Conservation (phyloP, 1,140 invertebrate species). For the Pteromalus puparum region DNA sequence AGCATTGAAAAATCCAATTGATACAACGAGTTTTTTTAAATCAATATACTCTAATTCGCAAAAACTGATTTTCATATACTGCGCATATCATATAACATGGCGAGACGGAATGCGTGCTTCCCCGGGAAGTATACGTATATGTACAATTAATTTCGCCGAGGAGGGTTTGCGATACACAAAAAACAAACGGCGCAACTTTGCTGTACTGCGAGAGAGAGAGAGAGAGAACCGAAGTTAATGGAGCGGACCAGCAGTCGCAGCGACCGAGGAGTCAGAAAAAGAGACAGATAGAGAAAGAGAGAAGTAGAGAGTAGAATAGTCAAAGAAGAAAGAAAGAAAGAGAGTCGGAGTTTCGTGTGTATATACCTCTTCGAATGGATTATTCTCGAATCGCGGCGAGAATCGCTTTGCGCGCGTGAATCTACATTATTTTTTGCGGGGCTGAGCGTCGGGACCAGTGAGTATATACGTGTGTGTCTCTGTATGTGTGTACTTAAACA, state of each 20-base stretch:
- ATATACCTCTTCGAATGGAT: constrained; percentile 15
- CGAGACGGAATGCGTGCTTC: too few species aligned
- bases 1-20: constrained; percentile 42
- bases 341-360: background rate
- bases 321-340: background rate
- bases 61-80: too few species aligned
- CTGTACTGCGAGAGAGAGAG: constrained; percentile 66
- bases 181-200: constrained; percentile 64
- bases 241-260: constrained; percentile 74
- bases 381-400: background rate
- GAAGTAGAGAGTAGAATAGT: constrained; percentile 22
- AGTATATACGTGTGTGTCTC: background rate
- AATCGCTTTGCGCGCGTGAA: background rate
- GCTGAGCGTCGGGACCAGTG: background rate
- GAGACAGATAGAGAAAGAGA: background rate
- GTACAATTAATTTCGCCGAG: constrained; percentile 14
- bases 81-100: too few species aligned
- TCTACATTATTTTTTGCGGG: background rate
- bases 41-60: too few species aligned
- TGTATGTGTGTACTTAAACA: background rate
- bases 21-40: background rate
- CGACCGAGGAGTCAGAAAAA: constrained; percentile 56
- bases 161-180: background rate
- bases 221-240: constrained; percentile 71
- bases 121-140: background rate